These are phyloP conservation scores for Oreocharis arfaki DNA, from an alignment of 2,113 vertebrate genomes.

Conservation along the genomic window DNA sequence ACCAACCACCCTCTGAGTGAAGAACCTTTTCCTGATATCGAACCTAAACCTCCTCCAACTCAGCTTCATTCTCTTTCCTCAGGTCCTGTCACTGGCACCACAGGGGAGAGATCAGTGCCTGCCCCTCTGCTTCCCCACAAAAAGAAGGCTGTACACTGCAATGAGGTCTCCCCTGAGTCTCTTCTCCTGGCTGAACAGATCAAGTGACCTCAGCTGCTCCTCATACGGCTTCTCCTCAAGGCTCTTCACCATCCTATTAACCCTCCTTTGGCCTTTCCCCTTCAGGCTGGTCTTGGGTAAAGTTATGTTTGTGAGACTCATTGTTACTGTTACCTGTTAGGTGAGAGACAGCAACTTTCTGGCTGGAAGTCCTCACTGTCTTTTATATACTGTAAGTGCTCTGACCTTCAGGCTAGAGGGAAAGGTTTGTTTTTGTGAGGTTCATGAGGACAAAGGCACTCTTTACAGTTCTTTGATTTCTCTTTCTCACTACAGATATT, in stretches of 20 bases:
- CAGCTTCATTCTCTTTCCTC: not conserved
- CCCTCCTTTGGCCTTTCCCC: not conserved
- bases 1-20: not conserved
- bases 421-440: not conserved
- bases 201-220: not conserved
- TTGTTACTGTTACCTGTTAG: not conserved
- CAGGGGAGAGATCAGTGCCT: too few relatives aligned
- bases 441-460: not conserved
- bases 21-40: not conserved
- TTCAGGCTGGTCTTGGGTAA: not conserved
- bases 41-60: not conserved
- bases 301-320: not conserved
- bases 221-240: fast-evolving
- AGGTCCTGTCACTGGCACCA: not conserved
- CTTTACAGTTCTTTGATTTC: not conserved
- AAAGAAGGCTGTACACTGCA: not conserved
- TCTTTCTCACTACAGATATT: not conserved
- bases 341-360: not conserved
- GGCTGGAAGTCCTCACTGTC: not conserved
- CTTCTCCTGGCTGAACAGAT: not conserved
- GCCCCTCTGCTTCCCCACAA: fast-evolving
- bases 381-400: not conserved
- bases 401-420: not conserved
- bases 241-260: not conserved
- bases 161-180: not conserved